These are phyloP conservation scores for Aythya baeri DNA, from an alignment of 2,113 vertebrate genomes.

Conservation along the genomic window DNA sequence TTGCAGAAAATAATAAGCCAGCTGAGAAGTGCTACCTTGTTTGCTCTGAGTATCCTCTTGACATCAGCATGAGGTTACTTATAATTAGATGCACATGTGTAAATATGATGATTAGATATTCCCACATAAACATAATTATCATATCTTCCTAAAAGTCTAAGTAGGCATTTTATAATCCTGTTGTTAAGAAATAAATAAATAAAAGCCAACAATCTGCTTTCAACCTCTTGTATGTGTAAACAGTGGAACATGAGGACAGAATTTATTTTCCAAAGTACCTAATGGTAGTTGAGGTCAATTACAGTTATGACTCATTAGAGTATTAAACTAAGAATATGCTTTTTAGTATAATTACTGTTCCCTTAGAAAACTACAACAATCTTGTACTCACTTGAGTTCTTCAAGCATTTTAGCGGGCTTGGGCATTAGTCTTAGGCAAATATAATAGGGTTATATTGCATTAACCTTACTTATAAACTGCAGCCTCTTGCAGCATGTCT, in stretches of 20 bases:
- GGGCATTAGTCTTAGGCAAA: not conserved
- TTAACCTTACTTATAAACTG: slow-evolving; percentile 13
- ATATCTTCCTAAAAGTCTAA: slow-evolving; percentile 27
- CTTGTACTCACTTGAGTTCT: slow-evolving; percentile 16
- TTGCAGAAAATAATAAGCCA: slow-evolving; percentile 44
- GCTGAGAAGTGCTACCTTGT: slow-evolving; percentile 59
- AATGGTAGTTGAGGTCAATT: slow-evolving; percentile 55
- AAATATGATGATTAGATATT: slow-evolving; percentile 74
- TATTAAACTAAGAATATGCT: slow-evolving; percentile 39
- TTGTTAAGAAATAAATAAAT: slow-evolving; percentile 31
- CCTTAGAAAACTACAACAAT: not conserved
- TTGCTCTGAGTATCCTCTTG: slow-evolving; percentile 71
- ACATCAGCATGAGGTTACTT: slow-evolving; percentile 72
- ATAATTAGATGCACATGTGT: slow-evolving; percentile 63
- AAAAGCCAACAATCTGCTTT: slow-evolving; percentile 20
- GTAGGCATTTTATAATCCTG: not conserved
- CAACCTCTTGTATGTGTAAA: slow-evolving; percentile 16
- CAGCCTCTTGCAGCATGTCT: not conserved
- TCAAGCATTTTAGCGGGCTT: not conserved
- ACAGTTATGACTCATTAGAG: slow-evolving; percentile 42
- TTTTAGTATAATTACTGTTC: slow-evolving; percentile 54
- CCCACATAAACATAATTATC: slow-evolving; percentile 71
- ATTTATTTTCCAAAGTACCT: slow-evolving; percentile 11
- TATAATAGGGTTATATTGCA: not conserved
- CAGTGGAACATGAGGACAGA: slow-evolving; percentile 9